Evolutionary conservation across 2,797 vertebrate genomes (phyloP), one percentile per base, ranked within the genome.

Genomic region (Erethizon dorsatum): DNA sequence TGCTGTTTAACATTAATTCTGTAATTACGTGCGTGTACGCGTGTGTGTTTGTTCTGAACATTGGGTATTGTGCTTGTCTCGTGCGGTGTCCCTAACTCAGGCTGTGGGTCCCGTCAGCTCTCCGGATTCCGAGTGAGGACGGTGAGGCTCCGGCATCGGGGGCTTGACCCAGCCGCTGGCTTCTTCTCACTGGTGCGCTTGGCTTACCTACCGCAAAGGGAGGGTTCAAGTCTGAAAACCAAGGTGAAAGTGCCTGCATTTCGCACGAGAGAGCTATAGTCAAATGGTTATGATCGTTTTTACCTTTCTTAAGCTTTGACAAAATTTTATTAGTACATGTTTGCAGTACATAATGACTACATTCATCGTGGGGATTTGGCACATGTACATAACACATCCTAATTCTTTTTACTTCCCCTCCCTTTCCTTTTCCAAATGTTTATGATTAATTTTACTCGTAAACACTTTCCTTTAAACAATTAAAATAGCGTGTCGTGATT

Each of bases 381-480:
- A 28, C 73, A 47, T 47, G 71, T 47, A 13, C 4, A 13, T 15
- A 31, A 50, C 73, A 31, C 24, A 15, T 47, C 41, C 47, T 26
- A 47, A 17, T 50, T 28, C 24, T 77, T 47, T 75, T 75, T 50
- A 15, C 45, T 77, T 77, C 26, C 13, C 3, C 73, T 77, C 26
- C 24, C 24, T 13, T 50, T 75, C 13, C 45, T 31, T 11, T 77
- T 11, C n/a, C 57, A 88, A 56, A 75, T 67, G 11, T 26, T 86
- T 79, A 59, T 79, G 80, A 63, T 90, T 77, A 47, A 45, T 95
- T 96, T n/a, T 71, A 12, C 47, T 89, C 78, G 45, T 3, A 92
- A 88, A 78, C 26, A 67, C 61, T 96, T 90, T 75, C 59, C 45
- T 91, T 69, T 88, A 78, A 93, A n/a, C 24, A 85, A 13, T 75